Evolutionary conservation across 2,888 invertebrate genomes (phyloP).

Genomic region (Dryobotodes eremita): DNA sequence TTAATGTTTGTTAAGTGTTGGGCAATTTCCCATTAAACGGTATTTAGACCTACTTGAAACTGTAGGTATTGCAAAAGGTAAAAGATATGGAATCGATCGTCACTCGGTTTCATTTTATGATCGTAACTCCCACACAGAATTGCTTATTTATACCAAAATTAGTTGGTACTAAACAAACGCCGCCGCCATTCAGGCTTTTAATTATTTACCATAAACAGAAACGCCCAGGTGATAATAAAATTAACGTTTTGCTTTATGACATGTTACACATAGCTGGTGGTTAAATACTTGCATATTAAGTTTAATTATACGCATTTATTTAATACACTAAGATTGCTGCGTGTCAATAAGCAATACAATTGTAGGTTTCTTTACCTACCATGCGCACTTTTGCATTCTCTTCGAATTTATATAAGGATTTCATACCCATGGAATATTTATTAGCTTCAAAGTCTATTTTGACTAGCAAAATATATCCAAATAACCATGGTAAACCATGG

Average conservation of each 20-base stretch:
- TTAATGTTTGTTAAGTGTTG: slow-evolving; percentile 61
- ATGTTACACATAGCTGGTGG: slow-evolving; percentile 47
- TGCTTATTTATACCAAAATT: slow-evolving; percentile 68
- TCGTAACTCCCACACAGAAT: slow-evolving; percentile 64
- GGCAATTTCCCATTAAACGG: slow-evolving; percentile 65
- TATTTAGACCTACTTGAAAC: slow-evolving; percentile 60
- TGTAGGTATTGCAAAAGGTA: slow-evolving; percentile 36
- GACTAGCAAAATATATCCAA: not conserved
- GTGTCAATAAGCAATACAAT: slow-evolving; percentile 19
- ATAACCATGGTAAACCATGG: not conserved
- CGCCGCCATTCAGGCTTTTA: slow-evolving; percentile 61
- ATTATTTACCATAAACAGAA: slow-evolving; percentile 71
- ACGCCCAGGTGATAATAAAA: slow-evolving; percentile 66
- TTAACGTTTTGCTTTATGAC: slow-evolving; percentile 65
- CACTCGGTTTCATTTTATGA: slow-evolving; percentile 55
- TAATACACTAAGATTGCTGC: slow-evolving; percentile 4
- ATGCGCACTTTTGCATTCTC: not conserved
- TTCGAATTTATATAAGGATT: slow-evolving; percentile 1
- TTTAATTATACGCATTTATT: slow-evolving; percentile 35
- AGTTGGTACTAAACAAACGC: slow-evolving; percentile 64
- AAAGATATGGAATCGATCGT: slow-evolving; percentile 41
- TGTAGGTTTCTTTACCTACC: not conserved
- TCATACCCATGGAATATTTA: not conserved
- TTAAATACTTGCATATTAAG: slow-evolving; percentile 38
- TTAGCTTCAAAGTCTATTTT: not conserved